Evolutionary conservation across 2,113 vertebrate species (phyloP).

Genomic region (Leuciscus idus): DNA sequence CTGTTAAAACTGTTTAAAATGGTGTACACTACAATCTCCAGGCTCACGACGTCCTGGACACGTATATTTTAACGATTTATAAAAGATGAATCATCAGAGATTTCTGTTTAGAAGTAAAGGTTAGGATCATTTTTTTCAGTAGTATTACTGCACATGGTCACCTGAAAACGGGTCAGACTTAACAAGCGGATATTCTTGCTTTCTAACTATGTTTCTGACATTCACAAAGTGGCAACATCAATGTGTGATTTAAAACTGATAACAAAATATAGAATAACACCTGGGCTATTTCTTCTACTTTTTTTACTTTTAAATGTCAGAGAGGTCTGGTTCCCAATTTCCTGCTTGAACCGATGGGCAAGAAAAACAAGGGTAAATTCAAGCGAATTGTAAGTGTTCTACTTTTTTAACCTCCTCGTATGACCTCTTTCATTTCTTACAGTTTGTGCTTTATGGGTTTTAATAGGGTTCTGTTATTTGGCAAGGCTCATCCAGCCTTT

Average conservation of each 20-base stretch:
- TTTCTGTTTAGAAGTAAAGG: no score
- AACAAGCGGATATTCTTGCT: background rate
- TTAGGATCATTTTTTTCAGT: no score
- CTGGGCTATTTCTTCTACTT: constrained; percentile 3
- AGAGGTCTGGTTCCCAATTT: constrained; percentile 79
- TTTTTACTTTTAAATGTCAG: constrained; percentile 65
- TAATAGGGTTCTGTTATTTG: background rate
- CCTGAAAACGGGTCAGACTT: no score
- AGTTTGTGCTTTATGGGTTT: background rate
- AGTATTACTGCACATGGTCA: no score
- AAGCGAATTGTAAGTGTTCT: constrained; percentile 68
- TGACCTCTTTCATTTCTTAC: background rate
- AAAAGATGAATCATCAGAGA: no score
- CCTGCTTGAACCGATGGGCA: constrained; percentile 75
- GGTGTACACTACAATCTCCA: no score
- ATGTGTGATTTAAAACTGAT: background rate
- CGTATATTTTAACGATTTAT: no score
- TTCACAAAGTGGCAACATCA: background rate
- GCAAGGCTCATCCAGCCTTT: background rate
- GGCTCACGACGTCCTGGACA: no score
- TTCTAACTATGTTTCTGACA: background rate
- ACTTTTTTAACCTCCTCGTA: background rate
- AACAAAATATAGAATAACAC: background rate
- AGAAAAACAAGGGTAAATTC: constrained; percentile 69
- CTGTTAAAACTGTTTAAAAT: no score